phyloP scores from a whole-genome alignment of 2,797 vertebrate genomes.

The Sebastes itinus region DNA sequence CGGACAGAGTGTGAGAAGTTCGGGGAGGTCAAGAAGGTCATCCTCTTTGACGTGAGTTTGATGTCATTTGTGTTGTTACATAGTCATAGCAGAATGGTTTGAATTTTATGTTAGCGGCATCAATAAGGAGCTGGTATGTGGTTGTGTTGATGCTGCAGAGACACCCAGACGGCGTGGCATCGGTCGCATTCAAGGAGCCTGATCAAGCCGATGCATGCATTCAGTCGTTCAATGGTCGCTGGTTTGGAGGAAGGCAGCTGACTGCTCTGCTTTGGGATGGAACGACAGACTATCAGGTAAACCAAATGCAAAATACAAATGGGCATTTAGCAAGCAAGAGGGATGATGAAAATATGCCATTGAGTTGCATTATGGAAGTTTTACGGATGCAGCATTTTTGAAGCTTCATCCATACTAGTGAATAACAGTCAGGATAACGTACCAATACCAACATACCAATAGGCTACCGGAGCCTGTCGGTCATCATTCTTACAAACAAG shows the following conservation, averaged over 20 bases:
- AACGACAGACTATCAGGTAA: constrained; percentile 94
- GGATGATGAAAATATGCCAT: neutral
- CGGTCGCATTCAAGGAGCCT: constrained; percentile 91
- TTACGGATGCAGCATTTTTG: neutral
- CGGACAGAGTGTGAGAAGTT: constrained; percentile 95
- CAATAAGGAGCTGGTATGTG: neutral
- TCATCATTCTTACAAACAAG: neutral
- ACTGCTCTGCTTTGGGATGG: constrained; percentile 91
- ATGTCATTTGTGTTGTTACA: neutral
- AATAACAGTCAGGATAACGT: neutral
- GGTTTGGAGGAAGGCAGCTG: constrained; percentile 95
- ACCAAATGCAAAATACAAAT: neutral
- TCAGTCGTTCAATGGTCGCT: constrained; percentile 89
- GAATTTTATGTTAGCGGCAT: neutral
- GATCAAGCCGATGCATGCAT: constrained; percentile 90
- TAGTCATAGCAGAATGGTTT: neutral
- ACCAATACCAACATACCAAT: too few species aligned
- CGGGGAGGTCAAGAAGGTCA: constrained; percentile 95
- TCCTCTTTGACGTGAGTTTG: constrained; percentile 95
- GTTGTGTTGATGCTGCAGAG: constrained; percentile 78
- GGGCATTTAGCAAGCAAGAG: neutral
- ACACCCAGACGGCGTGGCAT: constrained; percentile 94
- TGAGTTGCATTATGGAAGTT: neutral
- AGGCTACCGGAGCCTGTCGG: neutral
- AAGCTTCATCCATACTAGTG: neutral